Base-by-base conservation (phyloP, 2,113 vertebrate genomes). In the Phrynocephalus versicolor region DNA sequence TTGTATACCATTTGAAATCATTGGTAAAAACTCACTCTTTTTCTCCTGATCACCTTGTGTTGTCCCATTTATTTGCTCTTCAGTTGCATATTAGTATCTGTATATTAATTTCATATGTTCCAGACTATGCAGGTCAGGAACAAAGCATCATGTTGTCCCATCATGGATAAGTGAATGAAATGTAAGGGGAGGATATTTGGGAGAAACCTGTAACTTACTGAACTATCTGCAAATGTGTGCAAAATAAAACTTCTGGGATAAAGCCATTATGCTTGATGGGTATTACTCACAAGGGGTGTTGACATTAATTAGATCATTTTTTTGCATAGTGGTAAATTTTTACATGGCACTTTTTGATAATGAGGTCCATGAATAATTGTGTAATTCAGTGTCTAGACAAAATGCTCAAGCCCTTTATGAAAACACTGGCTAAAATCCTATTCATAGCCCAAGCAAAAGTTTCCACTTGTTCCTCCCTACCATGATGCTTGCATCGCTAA, bases 191-290 rank as follows among this genome's bases (percentile, higher is more conserved):
- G 58, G 19, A 60, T 60, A 60, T 21, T 60, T 60, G 58, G 45
- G 83, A 78, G 57, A n/a, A n/a, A 57, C 19, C 25, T 82, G 0
- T 74, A 2, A 90, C 81, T 89, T 83, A 87, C 45, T 75, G 83
- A 79, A 69, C 65, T 57, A 21, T 70, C 8, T 84, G 89, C 70
- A 55, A 76, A 71, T 70, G 5, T 3, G 67, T 71, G 84, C n/a
- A 88, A 13, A 91, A 78, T 65, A 58, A 88, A 88, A 13, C 14
- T 58, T 18, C 0, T 1, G 37, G 39, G n/a, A 41, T 81, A 35
- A 73, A 86, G 75, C 70, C 77, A 76, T 30, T 84, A 81, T 81
- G 67, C 76, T 89, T 76, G 57, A 81, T 75, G 89, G 88, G 83
- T 87, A 71, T 10, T 3, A 57, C 16, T 82, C 82, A 89, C 81